Evolutionary conservation across 2,113 vertebrate genomes (phyloP).

Genomic region (Emydura subglobosa): DNA sequence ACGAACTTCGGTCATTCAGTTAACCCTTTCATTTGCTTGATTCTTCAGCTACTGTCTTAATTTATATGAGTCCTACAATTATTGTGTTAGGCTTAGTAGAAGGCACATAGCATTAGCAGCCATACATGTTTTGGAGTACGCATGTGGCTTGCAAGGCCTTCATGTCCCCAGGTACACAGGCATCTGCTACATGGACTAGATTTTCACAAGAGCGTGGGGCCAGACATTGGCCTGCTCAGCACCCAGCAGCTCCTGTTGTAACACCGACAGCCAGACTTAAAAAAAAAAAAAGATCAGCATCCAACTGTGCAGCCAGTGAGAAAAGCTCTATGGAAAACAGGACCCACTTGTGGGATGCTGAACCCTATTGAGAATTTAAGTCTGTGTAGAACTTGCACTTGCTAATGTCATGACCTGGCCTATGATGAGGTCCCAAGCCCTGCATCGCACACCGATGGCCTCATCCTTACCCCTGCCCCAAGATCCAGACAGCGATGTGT

Average conservation of each 20-base stretch:
- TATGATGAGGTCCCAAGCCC: neutral
- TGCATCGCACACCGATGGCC: neutral
- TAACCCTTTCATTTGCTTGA: slow-evolving; percentile 73
- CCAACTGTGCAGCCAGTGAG: neutral
- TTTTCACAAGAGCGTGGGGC: slow-evolving; percentile 55
- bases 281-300: neutral
- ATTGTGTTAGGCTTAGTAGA: slow-evolving; percentile 40
- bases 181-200: neutral
- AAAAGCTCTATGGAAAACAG: neutral
- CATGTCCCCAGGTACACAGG: neutral
- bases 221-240: slow-evolving; percentile 15
- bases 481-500: slow-evolving; percentile 51
- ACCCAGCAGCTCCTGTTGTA: slow-evolving; percentile 13
- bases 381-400: neutral
- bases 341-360: neutral
- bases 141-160: slow-evolving; percentile 32
- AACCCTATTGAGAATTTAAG: neutral
- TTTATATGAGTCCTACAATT: slow-evolving; percentile 59
- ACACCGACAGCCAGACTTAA: neutral
- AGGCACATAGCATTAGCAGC: slow-evolving; percentile 49
- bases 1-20: slow-evolving; percentile 69
- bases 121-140: slow-evolving; percentile 15
- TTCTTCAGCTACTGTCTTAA: slow-evolving; percentile 55
- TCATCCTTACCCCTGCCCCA: neutral
- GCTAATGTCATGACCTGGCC: fast-evolving